phyloP scores from a whole-genome alignment of 2,888 invertebrate species.

The Pheosia gnoma region DNA sequence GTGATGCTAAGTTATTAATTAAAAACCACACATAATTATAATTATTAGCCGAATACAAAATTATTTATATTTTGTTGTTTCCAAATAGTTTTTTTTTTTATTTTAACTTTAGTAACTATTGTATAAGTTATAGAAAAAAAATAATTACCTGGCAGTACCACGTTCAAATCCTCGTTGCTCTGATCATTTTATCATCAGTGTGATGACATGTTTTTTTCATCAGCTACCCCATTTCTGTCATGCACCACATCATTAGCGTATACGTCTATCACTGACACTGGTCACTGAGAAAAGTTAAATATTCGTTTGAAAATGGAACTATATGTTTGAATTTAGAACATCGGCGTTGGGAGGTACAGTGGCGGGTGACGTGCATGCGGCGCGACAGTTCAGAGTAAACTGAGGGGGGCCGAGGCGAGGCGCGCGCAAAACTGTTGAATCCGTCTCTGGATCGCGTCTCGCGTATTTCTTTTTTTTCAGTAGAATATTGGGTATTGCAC shows the following conservation, averaged over 20 bases:
- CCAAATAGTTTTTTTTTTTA: background rate
- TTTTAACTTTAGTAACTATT: background rate
- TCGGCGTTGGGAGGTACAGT: conserved; percentile 41
- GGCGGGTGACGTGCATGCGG: conserved; percentile 52
- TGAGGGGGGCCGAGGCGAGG: conserved; percentile 68
- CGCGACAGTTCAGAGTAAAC: conserved; percentile 43
- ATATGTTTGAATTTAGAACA: conserved; percentile 47
- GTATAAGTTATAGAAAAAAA: conserved; percentile 9
- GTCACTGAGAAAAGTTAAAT: conserved; percentile 38
- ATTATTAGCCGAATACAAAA: no score
- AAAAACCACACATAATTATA: no score
- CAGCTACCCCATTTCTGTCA: conserved; percentile 65
- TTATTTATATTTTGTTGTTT: no score
- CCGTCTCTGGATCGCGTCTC: conserved; percentile 48
- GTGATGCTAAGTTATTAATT: background rate
- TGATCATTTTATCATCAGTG: conserved; percentile 63
- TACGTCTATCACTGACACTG: conserved; percentile 43
- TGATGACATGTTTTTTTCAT: conserved; percentile 43
- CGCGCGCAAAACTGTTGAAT: conserved; percentile 81
- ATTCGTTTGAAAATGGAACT: conserved; percentile 26
- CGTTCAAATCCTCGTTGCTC: conserved; percentile 43
- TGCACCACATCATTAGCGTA: conserved; percentile 61
- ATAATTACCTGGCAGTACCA: conserved; percentile 55
- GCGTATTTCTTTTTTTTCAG: conserved; percentile 23
- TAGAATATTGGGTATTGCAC: conserved; percentile 47